Percentiles rank a stretch among this genome's conserved stretches.
Evolutionary conservation across 2,113 vertebrate species (phyloP).

Genomic region (Boulengeromyrus knoepffleri): DNA sequence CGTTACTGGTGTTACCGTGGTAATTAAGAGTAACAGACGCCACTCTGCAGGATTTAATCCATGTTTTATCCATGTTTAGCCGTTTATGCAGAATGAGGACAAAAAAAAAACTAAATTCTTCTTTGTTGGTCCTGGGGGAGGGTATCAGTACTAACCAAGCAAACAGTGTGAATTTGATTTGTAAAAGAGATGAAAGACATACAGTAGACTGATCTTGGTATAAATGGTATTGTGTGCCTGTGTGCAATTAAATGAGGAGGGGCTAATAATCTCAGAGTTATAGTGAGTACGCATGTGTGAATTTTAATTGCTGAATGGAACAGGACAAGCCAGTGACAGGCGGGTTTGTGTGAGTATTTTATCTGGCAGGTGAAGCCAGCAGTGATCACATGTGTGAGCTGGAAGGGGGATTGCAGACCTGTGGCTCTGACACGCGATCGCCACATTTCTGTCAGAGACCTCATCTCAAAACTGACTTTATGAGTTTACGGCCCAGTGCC

Average conservation of each 20-base stretch:
- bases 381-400: neutral
- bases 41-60: neutral
- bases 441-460: conserved; percentile 57
- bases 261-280: neutral
- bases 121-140: neutral
- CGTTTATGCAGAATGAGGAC: neutral
- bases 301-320: neutral
- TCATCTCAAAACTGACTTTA: conserved; percentile 51
- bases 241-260: neutral
- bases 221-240: neutral
- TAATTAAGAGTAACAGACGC: neutral
- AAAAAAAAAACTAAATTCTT: neutral
- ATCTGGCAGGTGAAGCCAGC: neutral
- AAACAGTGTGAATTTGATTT: neutral
- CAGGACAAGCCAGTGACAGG: neutral
- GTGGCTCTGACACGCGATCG: conserved; percentile 53
- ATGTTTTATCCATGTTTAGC: neutral
- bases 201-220: neutral
- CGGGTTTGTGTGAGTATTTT: neutral
- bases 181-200: neutral
- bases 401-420: conserved; percentile 51
- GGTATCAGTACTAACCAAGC: neutral
- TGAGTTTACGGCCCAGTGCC: conserved; percentile 70
- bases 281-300: neutral
- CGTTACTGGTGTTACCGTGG: neutral